Percentiles rank a stretch among this genome's conserved stretches.
Conservation (phyloP, 2,888 invertebrate species). For the Amphipyra tragopoginis region DNA sequence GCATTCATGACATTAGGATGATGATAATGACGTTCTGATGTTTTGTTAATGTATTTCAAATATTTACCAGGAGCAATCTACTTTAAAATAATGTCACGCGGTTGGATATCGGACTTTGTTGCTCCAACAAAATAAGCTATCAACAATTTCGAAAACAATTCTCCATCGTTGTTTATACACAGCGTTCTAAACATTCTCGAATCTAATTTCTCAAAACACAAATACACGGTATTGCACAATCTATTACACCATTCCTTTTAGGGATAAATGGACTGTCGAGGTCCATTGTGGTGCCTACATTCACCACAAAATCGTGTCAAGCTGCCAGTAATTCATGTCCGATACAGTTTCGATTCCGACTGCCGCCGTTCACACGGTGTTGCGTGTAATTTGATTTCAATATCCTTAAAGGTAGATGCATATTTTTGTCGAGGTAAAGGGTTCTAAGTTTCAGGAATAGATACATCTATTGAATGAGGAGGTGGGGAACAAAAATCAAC, state of each 20-base stretch:
- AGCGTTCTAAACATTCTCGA: conserved; percentile 3
- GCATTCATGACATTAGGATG: too few relatives aligned
- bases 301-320: conserved; percentile 41
- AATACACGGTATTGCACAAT: conserved; percentile 24
- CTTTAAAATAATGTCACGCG: too few relatives aligned
- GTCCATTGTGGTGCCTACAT: conserved; percentile 44
- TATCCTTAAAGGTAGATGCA: background rate
- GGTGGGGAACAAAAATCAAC: too few relatives aligned
- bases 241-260: conserved; percentile 38
- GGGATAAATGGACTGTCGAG: conserved; percentile 39
- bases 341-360: conserved; percentile 27
- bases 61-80: too few relatives aligned
- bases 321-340: conserved; percentile 34
- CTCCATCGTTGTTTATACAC: too few relatives aligned
- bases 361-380: conserved; percentile 52
- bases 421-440: background rate
- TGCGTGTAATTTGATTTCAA: conserved; percentile 19
- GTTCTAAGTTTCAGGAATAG: background rate
- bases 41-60: too few relatives aligned
- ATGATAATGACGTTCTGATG: too few relatives aligned
- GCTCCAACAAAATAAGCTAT: too few relatives aligned
- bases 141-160: too few relatives aligned
- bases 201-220: conserved; percentile 22
- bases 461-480: too few relatives aligned
- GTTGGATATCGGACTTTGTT: too few relatives aligned